These are phyloP conservation scores for Bombus sibiricus DNA, from an alignment of 1,140 invertebrate species.

Conservation along the genomic window DNA sequence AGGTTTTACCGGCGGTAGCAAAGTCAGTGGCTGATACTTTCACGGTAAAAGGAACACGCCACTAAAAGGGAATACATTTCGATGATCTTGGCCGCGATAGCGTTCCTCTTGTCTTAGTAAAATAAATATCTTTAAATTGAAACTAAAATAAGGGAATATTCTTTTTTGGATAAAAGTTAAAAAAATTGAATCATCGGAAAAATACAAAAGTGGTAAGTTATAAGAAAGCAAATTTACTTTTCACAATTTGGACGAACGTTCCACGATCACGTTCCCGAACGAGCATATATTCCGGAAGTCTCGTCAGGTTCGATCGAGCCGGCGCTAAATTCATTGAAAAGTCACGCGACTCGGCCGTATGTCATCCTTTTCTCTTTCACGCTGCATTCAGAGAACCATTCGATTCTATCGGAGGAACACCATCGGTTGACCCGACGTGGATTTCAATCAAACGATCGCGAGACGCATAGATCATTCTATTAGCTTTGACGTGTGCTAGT, in stretches of 20 bases:
- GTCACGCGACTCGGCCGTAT: constrained; percentile 35
- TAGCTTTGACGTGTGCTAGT: constrained; percentile 58
- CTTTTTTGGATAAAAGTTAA: neutral
- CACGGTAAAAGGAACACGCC: constrained; percentile 2
- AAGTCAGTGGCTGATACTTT: constrained; percentile 6
- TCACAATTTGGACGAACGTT: neutral
- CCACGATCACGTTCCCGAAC: neutral
- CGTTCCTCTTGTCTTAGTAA: neutral
- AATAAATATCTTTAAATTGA: too few relatives aligned
- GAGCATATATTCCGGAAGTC: neutral
- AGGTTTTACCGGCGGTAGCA: neutral
- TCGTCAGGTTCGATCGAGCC: neutral
- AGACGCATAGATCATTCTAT: constrained; percentile 66
- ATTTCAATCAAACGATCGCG: constrained; percentile 62
- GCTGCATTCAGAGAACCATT: constrained; percentile 16
- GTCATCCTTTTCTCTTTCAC: constrained; percentile 39
- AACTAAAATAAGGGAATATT: neutral
- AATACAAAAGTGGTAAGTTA: too few relatives aligned
- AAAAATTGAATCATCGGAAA: neutral
- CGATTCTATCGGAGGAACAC: constrained; percentile 11
- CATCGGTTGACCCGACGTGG: constrained; percentile 32
- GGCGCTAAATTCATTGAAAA: constrained; percentile 30
- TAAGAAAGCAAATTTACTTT: neutral
- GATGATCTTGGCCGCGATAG: neutral
- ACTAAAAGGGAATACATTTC: neutral